Conservation (phyloP, 2,888 invertebrate genomes). For the Dryocosmus kuriphilus region DNA sequence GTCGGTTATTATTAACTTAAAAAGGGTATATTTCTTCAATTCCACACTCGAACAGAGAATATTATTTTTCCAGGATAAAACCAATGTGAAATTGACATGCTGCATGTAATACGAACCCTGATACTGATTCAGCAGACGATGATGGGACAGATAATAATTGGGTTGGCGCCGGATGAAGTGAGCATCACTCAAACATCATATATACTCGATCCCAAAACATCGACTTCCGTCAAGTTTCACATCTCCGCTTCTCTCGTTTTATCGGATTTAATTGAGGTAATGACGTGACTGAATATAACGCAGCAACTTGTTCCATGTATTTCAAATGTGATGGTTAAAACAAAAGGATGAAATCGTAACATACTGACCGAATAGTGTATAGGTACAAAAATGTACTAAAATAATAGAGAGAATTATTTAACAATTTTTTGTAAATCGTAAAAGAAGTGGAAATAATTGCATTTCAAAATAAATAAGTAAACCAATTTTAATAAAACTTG, state of each 20-base stretch:
- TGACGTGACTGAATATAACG: background rate
- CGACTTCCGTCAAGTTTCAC: conserved; percentile 38
- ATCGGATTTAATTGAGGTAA: conserved; percentile 25
- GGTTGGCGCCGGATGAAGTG: conserved; percentile 31
- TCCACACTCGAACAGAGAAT: background rate
- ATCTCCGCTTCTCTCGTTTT: conserved; percentile 26
- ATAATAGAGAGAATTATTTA: background rate
- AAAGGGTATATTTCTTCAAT: too few relatives aligned
- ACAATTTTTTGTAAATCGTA: background rate
- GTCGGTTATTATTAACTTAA: too few relatives aligned
- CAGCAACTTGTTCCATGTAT: background rate
- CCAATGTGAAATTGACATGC: conserved; percentile 2
- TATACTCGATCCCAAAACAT: conserved; percentile 22
- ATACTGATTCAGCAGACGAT: conserved; percentile 28
- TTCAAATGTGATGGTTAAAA: background rate
- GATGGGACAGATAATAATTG: conserved; percentile 39
- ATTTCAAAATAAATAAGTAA: too few relatives aligned
- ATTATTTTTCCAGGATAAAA: background rate
- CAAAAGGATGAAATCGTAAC: background rate
- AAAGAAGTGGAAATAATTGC: too few relatives aligned
- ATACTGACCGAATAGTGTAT: background rate
- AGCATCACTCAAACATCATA: conserved; percentile 37
- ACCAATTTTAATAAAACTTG: background rate
- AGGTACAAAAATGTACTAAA: background rate
- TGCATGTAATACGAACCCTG: conserved; percentile 8